Conservation (phyloP, 1,140 invertebrate genomes). For the Sesamia nonagrioides region DNA sequence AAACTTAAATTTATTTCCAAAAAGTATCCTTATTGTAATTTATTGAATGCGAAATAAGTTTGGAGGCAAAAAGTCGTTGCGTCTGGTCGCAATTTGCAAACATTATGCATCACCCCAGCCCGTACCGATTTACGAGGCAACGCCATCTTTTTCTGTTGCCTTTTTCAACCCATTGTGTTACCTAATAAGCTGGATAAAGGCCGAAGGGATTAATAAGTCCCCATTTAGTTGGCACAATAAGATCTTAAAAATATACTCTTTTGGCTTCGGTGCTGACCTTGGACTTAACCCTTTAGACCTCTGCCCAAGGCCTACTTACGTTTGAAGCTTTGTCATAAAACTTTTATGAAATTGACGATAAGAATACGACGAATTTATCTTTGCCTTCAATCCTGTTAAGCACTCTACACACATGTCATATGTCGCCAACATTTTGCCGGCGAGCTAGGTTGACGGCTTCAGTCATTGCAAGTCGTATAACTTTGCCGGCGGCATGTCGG, state of each 20-base stretch:
- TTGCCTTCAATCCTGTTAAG: no score
- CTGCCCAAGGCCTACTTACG: background rate
- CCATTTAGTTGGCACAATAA: constrained; percentile 36
- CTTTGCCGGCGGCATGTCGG: no score
- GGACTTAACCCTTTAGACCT: background rate
- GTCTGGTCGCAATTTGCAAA: constrained; percentile 71
- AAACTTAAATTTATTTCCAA: constrained; percentile 70
- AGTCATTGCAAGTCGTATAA: no score
- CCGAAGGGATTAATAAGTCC: constrained; percentile 44
- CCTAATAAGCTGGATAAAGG: constrained; percentile 46
- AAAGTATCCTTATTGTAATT: constrained; percentile 71
- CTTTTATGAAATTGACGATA: background rate
- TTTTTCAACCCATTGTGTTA: constrained; percentile 48
- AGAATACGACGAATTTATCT: no score
- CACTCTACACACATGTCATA: no score
- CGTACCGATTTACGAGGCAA: constrained; percentile 60
- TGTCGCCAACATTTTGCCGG: no score
- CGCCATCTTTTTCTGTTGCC: constrained; percentile 27
- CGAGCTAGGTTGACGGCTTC: no score
- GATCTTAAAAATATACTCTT: constrained; percentile 15
- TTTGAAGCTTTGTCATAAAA: background rate
- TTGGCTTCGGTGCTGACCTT: constrained; percentile 7
- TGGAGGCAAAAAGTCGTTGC: constrained; percentile 61
- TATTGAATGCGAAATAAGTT: constrained; percentile 72
- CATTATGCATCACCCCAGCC: constrained; percentile 61